phyloP scores from a whole-genome alignment of 1,140 invertebrate genomes.

The Apocrypta bakeri region DNA sequence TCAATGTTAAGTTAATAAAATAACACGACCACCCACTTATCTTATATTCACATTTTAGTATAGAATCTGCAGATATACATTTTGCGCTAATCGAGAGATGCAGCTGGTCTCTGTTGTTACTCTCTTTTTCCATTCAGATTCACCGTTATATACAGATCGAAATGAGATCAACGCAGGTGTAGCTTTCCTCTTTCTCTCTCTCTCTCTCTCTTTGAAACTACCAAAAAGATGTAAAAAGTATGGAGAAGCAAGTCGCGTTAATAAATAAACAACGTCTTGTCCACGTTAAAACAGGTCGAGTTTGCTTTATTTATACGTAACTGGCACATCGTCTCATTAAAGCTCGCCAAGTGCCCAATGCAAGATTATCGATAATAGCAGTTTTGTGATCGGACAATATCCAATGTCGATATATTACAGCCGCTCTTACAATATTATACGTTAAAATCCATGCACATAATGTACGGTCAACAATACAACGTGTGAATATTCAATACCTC shows the following conservation, averaged over 20 bases:
- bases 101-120: not conserved
- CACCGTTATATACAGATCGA: not conserved
- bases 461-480: not conserved
- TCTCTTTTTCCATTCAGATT: not conserved
- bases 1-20: not conserved
- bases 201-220: not conserved
- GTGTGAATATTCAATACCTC: not conserved
- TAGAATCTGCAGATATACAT: not conserved
- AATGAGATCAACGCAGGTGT: not conserved
- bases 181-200: too few species aligned
- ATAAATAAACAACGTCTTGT: not conserved
- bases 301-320: not conserved
- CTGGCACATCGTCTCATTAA: not conserved
- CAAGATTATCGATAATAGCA: slow-evolving; percentile 46
- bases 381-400: too few species aligned
- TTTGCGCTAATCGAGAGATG: not conserved
- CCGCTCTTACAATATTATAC: not conserved
- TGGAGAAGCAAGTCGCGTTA: not conserved
- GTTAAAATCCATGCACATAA: not conserved
- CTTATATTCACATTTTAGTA: not conserved
- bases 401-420: too few species aligned
- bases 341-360: too few species aligned
- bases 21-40: not conserved
- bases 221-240: not conserved
- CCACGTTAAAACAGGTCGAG: not conserved